phyloP scores from a whole-genome alignment of 64 coral and sea anemone genomes.

The Actinia equina region DNA sequence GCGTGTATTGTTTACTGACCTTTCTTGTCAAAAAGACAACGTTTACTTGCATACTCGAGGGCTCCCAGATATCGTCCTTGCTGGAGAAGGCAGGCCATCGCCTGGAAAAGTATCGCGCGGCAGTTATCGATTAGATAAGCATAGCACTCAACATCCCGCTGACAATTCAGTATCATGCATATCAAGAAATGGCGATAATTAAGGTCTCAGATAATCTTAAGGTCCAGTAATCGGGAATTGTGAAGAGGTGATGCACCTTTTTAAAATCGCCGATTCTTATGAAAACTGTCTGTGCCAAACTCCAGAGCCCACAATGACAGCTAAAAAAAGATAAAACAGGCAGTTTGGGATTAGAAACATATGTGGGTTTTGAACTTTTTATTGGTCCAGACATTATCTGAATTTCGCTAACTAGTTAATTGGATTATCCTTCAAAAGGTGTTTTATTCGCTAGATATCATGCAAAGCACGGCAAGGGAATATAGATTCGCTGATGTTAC shows the following conservation, averaged over 20 bases:
- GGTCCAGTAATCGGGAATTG: too few relatives aligned
- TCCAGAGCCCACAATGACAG: slow-evolving; percentile 38
- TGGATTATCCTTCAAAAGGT: background rate
- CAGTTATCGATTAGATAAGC: background rate
- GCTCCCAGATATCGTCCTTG: slow-evolving; percentile 52
- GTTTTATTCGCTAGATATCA: background rate
- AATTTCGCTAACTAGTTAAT: background rate
- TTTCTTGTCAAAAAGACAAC: slow-evolving; percentile 19
- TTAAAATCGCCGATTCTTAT: slow-evolving; percentile 20
- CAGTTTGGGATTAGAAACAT: background rate
- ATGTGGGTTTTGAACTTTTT: background rate
- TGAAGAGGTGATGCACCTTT: slow-evolving; percentile 17
- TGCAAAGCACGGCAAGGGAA: background rate
- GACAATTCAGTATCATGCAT: too few relatives aligned
- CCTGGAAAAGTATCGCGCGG: slow-evolving; percentile 4
- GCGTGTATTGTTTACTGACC: slow-evolving; percentile 5
- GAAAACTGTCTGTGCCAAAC: slow-evolving; percentile 38
- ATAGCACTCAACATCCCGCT: too few relatives aligned
- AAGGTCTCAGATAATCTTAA: too few relatives aligned
- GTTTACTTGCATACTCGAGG: slow-evolving; percentile 1
- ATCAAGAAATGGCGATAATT: too few relatives aligned
- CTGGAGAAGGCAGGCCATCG: slow-evolving; percentile 29
- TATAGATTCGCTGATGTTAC: background rate
- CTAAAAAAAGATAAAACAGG: slow-evolving; percentile 25
- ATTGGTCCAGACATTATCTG: background rate